Base-by-base conservation (phyloP, 2,888 invertebrate genomes). In the Nasonovia ribisnigri region DNA sequence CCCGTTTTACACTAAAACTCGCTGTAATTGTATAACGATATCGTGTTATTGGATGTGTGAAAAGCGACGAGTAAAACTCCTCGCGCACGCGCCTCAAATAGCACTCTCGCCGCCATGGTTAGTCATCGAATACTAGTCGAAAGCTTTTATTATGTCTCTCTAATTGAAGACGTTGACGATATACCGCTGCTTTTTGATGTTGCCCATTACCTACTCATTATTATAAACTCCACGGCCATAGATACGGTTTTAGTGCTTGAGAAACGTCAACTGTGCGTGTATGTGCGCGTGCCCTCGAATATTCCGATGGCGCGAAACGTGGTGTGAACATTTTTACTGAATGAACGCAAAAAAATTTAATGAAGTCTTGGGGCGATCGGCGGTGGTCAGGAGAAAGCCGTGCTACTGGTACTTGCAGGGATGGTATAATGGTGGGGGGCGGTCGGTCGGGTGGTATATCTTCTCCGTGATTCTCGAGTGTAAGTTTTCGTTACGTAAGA, bases 281-380 rank as follows among this genome's bases (percentile, higher is more conserved):
- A 5, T 36, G 20, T 77, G 43, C 86, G 29, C n/a, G 46, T 86
- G 46, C 6, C 29, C 3, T 24, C 5, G 46, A 86, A n/a, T 36
- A 54, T 36, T 36, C 24, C 24, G 10, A 36, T 24, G 16, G 36
- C 24, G 89, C 89, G 43, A 57, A 43, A 60, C 16, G 43, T 36
- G 57, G 60, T 46, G 89, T 16, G n/a, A 90, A n/a, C 20, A 36
- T 67, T 67, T 90, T 90, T 90, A 48, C 24, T 90, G 67, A 90
- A 90, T 48, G 90, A 48, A 67, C 67, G 48, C 60, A 10, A 20
- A 77, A 20, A 36, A 36, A 36, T 20, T 77, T 24, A 42, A 77
- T 20, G 36, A 77, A 77, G 77, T 36, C 36, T 36, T 20, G 20
- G 0, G 36, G 20, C 2, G 20, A 20, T 6, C 20, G 77, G 77